A percentile compares a stretch with the other conserved stretches of the same genome.
These are phyloP conservation scores for Halictus ligatus DNA, from an alignment of 2,888 invertebrate species.

Conservation along the genomic window DNA sequence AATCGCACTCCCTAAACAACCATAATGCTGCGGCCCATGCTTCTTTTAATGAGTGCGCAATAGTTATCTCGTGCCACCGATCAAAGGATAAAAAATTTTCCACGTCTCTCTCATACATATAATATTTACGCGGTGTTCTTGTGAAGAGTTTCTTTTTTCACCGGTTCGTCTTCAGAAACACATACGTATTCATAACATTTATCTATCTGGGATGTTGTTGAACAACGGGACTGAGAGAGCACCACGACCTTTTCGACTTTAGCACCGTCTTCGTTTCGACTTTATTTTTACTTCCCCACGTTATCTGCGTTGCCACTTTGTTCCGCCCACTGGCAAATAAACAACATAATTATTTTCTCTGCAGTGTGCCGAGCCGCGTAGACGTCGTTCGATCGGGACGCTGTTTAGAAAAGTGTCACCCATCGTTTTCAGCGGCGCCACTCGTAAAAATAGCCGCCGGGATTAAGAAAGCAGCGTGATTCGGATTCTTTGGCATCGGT, in stretches of 20 bases:
- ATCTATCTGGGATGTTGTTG: neutral
- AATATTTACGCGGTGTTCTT: neutral
- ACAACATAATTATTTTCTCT: neutral
- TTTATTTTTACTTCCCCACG: neutral
- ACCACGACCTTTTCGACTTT: neutral
- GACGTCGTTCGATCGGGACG: neutral
- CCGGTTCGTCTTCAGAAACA: neutral
- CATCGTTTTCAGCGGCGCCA: neutral
- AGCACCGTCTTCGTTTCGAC: neutral
- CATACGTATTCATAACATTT: conserved; percentile 1
- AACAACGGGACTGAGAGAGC: neutral
- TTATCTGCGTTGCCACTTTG: conserved; percentile 1
- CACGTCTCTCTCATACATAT: neutral
- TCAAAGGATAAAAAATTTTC: neutral
- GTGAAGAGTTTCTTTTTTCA: neutral
- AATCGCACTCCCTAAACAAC: neutral
- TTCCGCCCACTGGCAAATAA: neutral
- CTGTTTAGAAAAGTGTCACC: neutral
- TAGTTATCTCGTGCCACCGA: neutral
- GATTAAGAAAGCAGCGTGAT: neutral
- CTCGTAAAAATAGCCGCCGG: neutral
- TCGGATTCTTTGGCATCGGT: neutral
- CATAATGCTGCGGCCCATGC: neutral
- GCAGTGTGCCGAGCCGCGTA: neutral
- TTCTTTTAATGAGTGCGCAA: neutral